Percentiles rank a stretch among this genome's conserved stretches.
phyloP scores from a whole-genome alignment of 1,140 invertebrate genomes.

The Pseudomyrmex flavicornis region DNA sequence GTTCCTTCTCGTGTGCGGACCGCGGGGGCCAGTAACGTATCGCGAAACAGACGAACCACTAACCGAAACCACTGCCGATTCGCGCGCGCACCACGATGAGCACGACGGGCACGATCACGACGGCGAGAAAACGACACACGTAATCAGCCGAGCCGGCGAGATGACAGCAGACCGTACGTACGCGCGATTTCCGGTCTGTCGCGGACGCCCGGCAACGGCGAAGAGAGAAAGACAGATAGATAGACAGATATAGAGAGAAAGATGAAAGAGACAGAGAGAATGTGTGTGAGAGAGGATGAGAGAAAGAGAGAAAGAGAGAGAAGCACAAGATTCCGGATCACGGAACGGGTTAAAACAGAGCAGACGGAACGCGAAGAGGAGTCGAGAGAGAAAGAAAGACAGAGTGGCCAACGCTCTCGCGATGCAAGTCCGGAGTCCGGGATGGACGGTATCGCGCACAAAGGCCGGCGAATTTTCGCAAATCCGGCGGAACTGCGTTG shows the following conservation, averaged over 20 bases:
- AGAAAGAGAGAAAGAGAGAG: conserved; percentile 15
- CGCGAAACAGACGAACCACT: conserved; percentile 38
- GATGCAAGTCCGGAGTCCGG: conserved; percentile 13
- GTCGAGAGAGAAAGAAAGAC: background rate
- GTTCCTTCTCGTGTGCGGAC: conserved; percentile 72
- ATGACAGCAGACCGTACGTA: conserved; percentile 19
- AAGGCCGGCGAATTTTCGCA: background rate
- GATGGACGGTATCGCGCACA: conserved; percentile 14
- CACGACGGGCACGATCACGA: conserved; percentile 5
- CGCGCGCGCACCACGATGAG: conserved; percentile 12
- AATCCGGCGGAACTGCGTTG: background rate
- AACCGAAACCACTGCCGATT: conserved; percentile 29
- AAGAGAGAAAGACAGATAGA: conserved; percentile 14
- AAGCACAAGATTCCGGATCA: conserved; percentile 10
- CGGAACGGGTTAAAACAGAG: conserved; percentile 28
- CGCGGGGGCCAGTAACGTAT: conserved; percentile 66
- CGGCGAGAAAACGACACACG: background rate
- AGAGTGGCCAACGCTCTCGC: too few species aligned
- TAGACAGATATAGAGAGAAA: conserved; percentile 3
- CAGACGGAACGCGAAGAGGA: background rate
- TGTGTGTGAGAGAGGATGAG: background rate
- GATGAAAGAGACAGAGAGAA: too few species aligned
- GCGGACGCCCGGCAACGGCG: conserved; percentile 73
- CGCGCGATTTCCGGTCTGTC: conserved; percentile 71
- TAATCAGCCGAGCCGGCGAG: conserved; percentile 21